These are phyloP conservation scores for Nesoenas mayeri DNA, from an alignment of 2,113 vertebrate species.

Conservation along the genomic window DNA sequence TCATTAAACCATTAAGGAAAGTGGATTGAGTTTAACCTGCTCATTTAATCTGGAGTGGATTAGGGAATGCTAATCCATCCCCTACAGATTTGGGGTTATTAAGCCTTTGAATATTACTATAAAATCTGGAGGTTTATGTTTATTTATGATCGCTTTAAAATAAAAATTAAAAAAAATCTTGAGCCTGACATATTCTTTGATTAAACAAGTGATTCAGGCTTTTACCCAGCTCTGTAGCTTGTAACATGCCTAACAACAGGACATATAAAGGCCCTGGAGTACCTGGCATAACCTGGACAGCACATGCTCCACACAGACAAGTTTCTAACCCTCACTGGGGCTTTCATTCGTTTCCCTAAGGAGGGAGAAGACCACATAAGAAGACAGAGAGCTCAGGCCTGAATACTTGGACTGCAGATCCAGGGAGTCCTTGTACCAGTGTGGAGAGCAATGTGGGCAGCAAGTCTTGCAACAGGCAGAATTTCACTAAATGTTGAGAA, in stretches of 20 bases:
- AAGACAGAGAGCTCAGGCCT: not conserved
- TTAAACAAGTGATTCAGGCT: not conserved
- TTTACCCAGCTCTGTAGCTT: not conserved
- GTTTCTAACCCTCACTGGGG: not conserved
- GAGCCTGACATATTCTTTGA: not conserved
- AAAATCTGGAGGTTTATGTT: not conserved
- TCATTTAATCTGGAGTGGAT: not conserved
- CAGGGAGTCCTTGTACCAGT: not conserved
- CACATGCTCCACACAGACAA: not conserved
- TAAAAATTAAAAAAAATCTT: not conserved
- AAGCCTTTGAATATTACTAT: not conserved
- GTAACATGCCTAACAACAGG: not conserved
- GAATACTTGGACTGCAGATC: not conserved
- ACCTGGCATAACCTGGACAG: not conserved
- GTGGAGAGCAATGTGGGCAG: not conserved
- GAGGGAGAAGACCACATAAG: not conserved
- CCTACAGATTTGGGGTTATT: not conserved
- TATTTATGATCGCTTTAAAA: not conserved
- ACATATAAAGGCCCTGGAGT: not conserved
- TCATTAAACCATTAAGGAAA: slow-evolving; percentile 49
- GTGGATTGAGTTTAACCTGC: slow-evolving; percentile 33
- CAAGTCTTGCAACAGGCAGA: not conserved
- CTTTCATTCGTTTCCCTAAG: not conserved
- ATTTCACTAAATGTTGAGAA: not conserved
- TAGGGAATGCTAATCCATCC: slow-evolving; percentile 19